A percentile compares a stretch with the other conserved stretches of the same genome.
These are phyloP conservation scores for Drosophila subpulchrella DNA, from an alignment of 1,140 invertebrate genomes.

Conservation along the genomic window DNA sequence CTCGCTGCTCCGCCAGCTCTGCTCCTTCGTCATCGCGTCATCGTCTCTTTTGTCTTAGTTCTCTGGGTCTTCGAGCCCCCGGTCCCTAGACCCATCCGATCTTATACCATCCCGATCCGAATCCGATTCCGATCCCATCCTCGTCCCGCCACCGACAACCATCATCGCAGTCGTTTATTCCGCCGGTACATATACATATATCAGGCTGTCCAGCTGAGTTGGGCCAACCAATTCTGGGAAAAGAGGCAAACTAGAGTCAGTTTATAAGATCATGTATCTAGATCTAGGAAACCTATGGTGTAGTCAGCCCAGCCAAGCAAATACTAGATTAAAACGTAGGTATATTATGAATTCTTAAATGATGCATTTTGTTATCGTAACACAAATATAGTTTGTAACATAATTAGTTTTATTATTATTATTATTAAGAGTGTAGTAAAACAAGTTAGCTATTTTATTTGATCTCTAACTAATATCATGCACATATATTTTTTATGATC, in stretches of 20 bases:
- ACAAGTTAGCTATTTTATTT: too few species aligned
- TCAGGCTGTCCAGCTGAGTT: constrained; percentile 53
- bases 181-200: constrained; percentile 34
- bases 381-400: not conserved
- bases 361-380: too few species aligned
- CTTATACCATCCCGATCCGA: constrained; percentile 5
- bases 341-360: not conserved
- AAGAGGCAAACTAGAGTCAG: not conserved
- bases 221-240: constrained; percentile 29
- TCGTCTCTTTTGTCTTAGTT: constrained; percentile 41
- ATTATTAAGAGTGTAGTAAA: too few species aligned
- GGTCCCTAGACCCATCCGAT: constrained; percentile 4
- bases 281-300: constrained; percentile 12
- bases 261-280: constrained; percentile 27
- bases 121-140: not conserved
- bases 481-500: too few species aligned
- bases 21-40: constrained; percentile 62
- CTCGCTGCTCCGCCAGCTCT: constrained; percentile 65
- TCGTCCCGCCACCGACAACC: constrained; percentile 17
- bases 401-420: too few species aligned
- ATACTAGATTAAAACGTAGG: not conserved
- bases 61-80: constrained; percentile 5
- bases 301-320: not conserved
- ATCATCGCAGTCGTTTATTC: constrained; percentile 62
- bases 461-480: too few species aligned